Base-by-base conservation (phyloP, 1,140 invertebrate genomes). In the Eufriesea mexicana region DNA sequence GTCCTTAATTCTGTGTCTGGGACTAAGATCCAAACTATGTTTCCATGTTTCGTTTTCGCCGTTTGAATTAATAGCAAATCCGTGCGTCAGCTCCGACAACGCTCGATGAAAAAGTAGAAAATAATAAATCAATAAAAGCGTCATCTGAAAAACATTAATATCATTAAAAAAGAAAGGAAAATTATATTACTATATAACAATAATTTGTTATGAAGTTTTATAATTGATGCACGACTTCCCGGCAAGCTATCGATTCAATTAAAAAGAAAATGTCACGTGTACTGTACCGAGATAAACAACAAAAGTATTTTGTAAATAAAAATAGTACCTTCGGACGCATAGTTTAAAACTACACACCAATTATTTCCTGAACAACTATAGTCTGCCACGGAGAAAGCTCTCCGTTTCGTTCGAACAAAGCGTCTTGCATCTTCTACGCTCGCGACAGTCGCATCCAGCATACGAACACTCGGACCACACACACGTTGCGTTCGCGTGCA, bases 41-140 rank as follows among this genome's bases (percentile, higher is more conserved):
- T 90, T 91, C 91, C 92, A 91, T 16, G 91, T 91, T 73, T 90
- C 86, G 59, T 91, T 93, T 51, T 91, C 86, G 6, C 79, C 68
- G 18, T 91, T 90, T 4, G 77, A 74, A 79, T 87, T 89, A 35
- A 73, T 72, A 61, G 78, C 25, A 71, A 91, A 91, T 62, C 87
- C 84, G 28, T 89, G 89, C 1, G 86, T 80, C 74, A 91, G 62
- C 68, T 92, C 91, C 6, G 86, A 86, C 55, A 83, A 84, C 7
- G 73, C 85, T 67, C 55, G 78, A 61, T 67, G 28, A 61, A 73
- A 61, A n/a, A 78, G 77, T 47, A 87, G 25, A 47, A 84, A 84
- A 20, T 72, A 85, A 67, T 47, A 89, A 25, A 89, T 45, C 47
- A 87, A 72, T 74, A 85, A 51, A 35, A 77, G 45, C 68, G 81